Evolutionary conservation across 2,888 invertebrate species (phyloP), one percentile per base, ranked within the genome.

Genomic region (Sarcophaga variegata): DNA sequence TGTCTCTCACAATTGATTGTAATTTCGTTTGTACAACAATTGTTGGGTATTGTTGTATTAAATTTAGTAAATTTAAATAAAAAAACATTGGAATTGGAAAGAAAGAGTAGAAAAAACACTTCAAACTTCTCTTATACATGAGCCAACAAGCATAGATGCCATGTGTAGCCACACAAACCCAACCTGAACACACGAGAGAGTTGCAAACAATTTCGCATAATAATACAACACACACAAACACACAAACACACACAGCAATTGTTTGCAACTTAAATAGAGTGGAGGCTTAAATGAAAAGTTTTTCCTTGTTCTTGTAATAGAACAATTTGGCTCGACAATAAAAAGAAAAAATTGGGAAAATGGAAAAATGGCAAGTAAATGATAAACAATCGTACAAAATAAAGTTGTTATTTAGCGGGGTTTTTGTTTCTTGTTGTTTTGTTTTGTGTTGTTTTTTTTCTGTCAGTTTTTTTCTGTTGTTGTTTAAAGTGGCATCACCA

Each of bases 21-120:
- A 88, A 86, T 88, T 88, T 82, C 25, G 83, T 86, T 86, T 78
- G 88, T 81, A 87, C 59, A 87, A 88, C 88, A 88, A 88, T 45
- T n/a, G 45, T n/a, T 60, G 76, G n/a, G n/a, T n/a, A n/a, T 83
- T 80, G 76, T 83, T 80, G 64, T 76, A 76, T 84, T 84, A 75
- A 80, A 75, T 75, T 64, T 75, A 60, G 17, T 76, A 85, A 85
- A 70, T n/a, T 49, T 37, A 81, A 81, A 27, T 6, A 14, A n/a
- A 25, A 84, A 76, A 72, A 54, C 17, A 17, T n/a, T n/a, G n/a
- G 17, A 54, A 54, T 54, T 54, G 12, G 5, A 5, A 49, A 49
- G 4, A 0, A 37, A 37, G 8, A 37, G 8, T 1, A 37, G 2
- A 37, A 37, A 37, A 37, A 37, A 2, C 37, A 10, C 8, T 37